phyloP scores from a whole-genome alignment of 1,140 invertebrate genomes.

The Neomicropteryx cornuta region DNA sequence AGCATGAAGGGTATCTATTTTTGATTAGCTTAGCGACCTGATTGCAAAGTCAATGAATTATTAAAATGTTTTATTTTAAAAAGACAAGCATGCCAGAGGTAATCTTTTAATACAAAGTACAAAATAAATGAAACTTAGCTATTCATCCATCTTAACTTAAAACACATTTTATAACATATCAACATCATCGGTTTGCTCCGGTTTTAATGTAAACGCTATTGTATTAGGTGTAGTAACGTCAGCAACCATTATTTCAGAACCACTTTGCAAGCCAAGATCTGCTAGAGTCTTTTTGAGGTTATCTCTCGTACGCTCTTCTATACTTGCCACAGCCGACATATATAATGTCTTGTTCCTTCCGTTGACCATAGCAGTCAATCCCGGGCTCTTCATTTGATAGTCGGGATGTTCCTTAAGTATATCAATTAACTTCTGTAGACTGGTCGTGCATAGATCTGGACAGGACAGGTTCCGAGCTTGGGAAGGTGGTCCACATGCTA shows the following conservation, averaged over 20 bases:
- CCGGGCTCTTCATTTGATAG: constrained; percentile 82
- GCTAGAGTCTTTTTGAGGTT: constrained; percentile 80
- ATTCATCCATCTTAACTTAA: too few relatives aligned
- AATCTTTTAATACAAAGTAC: too few relatives aligned
- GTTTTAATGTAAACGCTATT: constrained; percentile 56
- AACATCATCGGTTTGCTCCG: constrained; percentile 38
- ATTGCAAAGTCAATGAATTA: too few relatives aligned
- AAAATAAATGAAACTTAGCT: too few relatives aligned
- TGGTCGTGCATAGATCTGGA: too few relatives aligned
- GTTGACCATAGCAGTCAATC: constrained; percentile 56
- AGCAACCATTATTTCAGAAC: constrained; percentile 76
- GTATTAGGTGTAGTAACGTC: constrained; percentile 82
- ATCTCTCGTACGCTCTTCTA: constrained; percentile 74
- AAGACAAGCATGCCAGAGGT: too few relatives aligned
- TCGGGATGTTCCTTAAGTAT: constrained; percentile 59
- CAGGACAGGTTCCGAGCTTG: too few relatives aligned
- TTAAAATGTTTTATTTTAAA: too few relatives aligned
- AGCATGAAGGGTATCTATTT: too few relatives aligned
- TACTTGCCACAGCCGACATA: constrained; percentile 79
- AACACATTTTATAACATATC: constrained; percentile 23
- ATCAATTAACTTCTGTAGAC: constrained; percentile 76
- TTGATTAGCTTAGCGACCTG: too few relatives aligned
- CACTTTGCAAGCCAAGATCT: constrained; percentile 74
- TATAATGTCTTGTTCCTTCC: constrained; percentile 89
- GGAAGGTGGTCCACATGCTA: constrained; percentile 85